Base-by-base conservation (phyloP, 2,888 invertebrate species). In the Lepidonotus clava region DNA sequence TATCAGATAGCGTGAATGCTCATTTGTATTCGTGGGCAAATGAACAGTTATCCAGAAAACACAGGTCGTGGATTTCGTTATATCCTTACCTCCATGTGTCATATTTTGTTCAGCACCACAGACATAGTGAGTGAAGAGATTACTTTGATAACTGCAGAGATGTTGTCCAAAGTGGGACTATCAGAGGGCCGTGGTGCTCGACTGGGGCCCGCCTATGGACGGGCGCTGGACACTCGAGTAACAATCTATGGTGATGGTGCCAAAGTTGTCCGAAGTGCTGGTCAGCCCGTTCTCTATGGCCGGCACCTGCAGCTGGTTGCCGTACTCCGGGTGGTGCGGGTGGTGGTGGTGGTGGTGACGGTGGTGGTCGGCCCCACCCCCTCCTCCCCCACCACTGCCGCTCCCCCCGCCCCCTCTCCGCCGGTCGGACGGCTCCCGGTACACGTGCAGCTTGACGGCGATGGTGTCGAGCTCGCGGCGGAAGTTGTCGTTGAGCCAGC, bases 401-500 rank as follows among this genome's bases (percentile, higher is more conserved):
- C 46, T 46, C 46, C 46, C 8, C 8, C 46, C 46, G 8, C 8
- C 8, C 46, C 8, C 46, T 14, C 4, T 5, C 6, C 71, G n/a
- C 34, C 71, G 38, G 1, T 11, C 8, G 0, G 41, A 1, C 1
- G 71, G 71, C 18, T 76, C 66, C 18, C 76, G 71, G 51, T 85
- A 85, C 34, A 85, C 46, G 53, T 85, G 67, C 14, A 90, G 71
- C 53, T 85, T 87, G n/a, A 88, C 71, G 11, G 88, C 88, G 67
- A 90, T 87, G 83, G 53, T 67, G 83, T 87, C 87, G 21, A 93
- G 87, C 87, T 93, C 94, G 87, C 92, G 92, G 21, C 93, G 89
- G 88, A 93, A 93, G 89, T 92, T 93, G 86, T 93, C 93, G 87
- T 94, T 94, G 14, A 93, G 91, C 93, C 93, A 94, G 71, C 93